These are phyloP conservation scores for Intellagama lesueurii DNA, from an alignment of 2,797 vertebrate species.

Conservation along the genomic window DNA sequence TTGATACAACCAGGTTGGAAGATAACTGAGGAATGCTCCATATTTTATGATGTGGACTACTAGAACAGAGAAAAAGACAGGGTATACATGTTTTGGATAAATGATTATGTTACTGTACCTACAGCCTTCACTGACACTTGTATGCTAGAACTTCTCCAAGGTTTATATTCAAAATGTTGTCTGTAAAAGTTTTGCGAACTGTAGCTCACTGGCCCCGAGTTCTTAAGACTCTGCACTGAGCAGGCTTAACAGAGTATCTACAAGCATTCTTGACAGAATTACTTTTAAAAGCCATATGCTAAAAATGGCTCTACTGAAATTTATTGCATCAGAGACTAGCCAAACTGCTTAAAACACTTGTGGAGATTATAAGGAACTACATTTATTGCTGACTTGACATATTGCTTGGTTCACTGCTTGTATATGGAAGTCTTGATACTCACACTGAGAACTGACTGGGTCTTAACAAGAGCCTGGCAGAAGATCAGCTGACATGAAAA, in stretches of 20 bases:
- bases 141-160: not conserved
- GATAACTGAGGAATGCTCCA: not conserved
- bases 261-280: slow-evolving; percentile 62
- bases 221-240: slow-evolving; percentile 67
- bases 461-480: slow-evolving; percentile 59
- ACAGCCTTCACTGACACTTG: not conserved
- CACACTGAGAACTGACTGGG: slow-evolving; percentile 55
- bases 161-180: slow-evolving; percentile 36
- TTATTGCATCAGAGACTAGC: slow-evolving; percentile 75
- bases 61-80: not conserved
- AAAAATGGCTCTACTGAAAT: slow-evolving; percentile 68
- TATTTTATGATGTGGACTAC: not conserved
- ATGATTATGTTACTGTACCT: not conserved
- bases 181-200: not conserved
- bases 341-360: slow-evolving; percentile 72
- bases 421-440: slow-evolving; percentile 64
- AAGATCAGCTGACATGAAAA: slow-evolving; percentile 60
- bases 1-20: not conserved
- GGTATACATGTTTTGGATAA: not conserved
- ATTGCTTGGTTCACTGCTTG: slow-evolving; percentile 58
- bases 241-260: slow-evolving; percentile 56
- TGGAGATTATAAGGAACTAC: slow-evolving; percentile 65
- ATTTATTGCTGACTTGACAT: slow-evolving; percentile 70
- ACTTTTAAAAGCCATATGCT: slow-evolving; percentile 69
- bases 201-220: slow-evolving; percentile 8